Base-by-base conservation (phyloP, 2,113 vertebrate genomes). In the Prunella himalayana region DNA sequence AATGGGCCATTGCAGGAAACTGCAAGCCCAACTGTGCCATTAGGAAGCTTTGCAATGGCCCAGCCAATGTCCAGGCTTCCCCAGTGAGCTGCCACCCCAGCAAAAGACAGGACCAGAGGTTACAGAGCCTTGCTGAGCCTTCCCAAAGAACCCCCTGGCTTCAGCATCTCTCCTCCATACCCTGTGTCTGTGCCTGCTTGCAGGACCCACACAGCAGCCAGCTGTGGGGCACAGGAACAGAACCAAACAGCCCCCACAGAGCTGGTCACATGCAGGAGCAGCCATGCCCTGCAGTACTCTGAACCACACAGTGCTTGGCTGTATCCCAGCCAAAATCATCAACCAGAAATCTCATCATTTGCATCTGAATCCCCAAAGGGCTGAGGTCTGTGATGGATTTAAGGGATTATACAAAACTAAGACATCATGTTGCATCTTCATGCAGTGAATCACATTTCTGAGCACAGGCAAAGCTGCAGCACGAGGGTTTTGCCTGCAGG, bases 391-490 rank as follows among this genome's bases (percentile, higher is more conserved):
- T 95, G 97, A 97, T 97, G 93, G 96, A 97, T 97, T 97, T 97
- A 97, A 96, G 77, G 94, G 96, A 97, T 97, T 97, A 96, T 91
- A 95, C 4, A 16, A 97, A 97, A 97, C 96, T 92, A 94, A 97
- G 96, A 96, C 96, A 97, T 97, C 96, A 96, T 97, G 95, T 97
- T 94, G 96, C 89, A 97, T 96, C 97, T 96, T 95, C 97, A 96
- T 90, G 93, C 94, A 82, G 49, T 92, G 96, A 96, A 97, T 97
- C 96, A 95, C 93, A 96, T 97, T 97, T 87, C 94, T 88, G 91
- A 97, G 92, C 2, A 0, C 77, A 92, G 75, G 65, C 86, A 90
- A 71, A 92, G 92, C 92, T 77, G 84, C 63, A 17, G 84, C 90
- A 83, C 31, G 15, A 47, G 47, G 71, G 47, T 59, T 92, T 78